Evolutionary conservation across 1,140 invertebrate species (phyloP).

Genomic region (Drosophila watanabei): DNA sequence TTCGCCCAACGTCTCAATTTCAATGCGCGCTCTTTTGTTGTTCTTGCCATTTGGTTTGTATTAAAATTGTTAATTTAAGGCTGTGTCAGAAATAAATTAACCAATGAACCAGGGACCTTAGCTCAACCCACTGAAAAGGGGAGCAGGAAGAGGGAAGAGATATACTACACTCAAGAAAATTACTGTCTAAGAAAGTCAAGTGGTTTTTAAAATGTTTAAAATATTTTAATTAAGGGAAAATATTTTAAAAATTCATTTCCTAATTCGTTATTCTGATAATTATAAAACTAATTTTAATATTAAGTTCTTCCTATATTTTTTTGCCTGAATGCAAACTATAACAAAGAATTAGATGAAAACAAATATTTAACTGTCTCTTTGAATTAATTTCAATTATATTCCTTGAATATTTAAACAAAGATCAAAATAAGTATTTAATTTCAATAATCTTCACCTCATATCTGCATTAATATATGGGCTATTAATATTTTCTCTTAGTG

Average conservation of each 20-base stretch:
- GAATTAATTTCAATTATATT: background rate
- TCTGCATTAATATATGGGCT: background rate
- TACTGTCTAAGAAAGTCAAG: background rate
- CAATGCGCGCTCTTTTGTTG: constrained; percentile 69
- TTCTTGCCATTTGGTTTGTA: constrained; percentile 49
- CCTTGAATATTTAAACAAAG: background rate
- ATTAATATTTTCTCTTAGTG: background rate
- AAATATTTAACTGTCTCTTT: too few relatives aligned
- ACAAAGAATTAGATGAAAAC: too few relatives aligned
- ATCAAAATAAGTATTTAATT: background rate
- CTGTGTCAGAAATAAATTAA: constrained; percentile 78
- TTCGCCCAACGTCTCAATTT: constrained; percentile 70
- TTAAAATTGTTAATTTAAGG: constrained; percentile 83
- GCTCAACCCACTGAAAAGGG: constrained; percentile 9
- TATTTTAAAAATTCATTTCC: background rate
- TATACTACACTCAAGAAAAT: constrained; percentile 6
- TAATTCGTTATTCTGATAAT: background rate
- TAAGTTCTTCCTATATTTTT: too few relatives aligned
- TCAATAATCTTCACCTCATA: too few relatives aligned
- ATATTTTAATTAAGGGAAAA: background rate
- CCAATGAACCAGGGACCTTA: constrained; percentile 62
- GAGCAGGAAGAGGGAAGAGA: background rate
- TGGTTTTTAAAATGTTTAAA: background rate
- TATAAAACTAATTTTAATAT: background rate
- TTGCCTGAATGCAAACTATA: background rate